Percentiles rank a stretch among this genome's conserved stretches.
phyloP scores from a whole-genome alignment of 2,888 invertebrate genomes.

The Hydropsyche betteni region DNA sequence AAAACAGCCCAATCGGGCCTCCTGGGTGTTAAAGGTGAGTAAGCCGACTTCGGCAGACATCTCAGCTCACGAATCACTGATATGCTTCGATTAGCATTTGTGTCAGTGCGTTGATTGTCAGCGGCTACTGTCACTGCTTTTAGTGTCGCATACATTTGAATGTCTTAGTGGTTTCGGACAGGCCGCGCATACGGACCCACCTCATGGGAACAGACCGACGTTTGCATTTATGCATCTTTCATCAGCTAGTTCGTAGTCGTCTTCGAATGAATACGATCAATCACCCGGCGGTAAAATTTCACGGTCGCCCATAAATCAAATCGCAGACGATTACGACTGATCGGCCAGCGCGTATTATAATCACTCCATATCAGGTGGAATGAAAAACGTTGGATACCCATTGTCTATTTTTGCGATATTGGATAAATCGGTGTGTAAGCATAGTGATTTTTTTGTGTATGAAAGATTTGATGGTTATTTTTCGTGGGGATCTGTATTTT shows the following conservation, averaged over 20 bases:
- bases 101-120: slow-evolving; percentile 36
- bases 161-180: slow-evolving; percentile 15
- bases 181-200: neutral
- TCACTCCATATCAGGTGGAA: slow-evolving; percentile 7
- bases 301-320: slow-evolving; percentile 31
- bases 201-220: slow-evolving; percentile 30
- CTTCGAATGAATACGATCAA: slow-evolving; percentile 32
- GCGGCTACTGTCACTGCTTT: slow-evolving; percentile 38
- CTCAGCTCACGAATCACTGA: neutral
- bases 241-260: slow-evolving; percentile 27
- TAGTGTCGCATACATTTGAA: slow-evolving; percentile 43
- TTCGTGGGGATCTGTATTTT: no score
- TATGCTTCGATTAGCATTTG: slow-evolving; percentile 32
- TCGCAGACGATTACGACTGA: slow-evolving; percentile 1
- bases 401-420: no score
- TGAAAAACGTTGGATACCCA: no score
- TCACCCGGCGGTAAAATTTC: slow-evolving; percentile 30
- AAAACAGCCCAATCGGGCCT: slow-evolving; percentile 18
- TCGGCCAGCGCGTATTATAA: neutral
- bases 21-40: neutral
- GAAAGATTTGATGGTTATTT: no score
- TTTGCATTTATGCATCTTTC: slow-evolving; percentile 41
- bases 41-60: slow-evolving; percentile 14
- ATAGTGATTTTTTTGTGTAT: no score
- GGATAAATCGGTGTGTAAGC: no score